Percentiles rank a stretch among this genome's conserved stretches.
These are phyloP conservation scores for Aramus guarauna DNA, from an alignment of 2,113 vertebrate genomes.

Conservation along the genomic window DNA sequence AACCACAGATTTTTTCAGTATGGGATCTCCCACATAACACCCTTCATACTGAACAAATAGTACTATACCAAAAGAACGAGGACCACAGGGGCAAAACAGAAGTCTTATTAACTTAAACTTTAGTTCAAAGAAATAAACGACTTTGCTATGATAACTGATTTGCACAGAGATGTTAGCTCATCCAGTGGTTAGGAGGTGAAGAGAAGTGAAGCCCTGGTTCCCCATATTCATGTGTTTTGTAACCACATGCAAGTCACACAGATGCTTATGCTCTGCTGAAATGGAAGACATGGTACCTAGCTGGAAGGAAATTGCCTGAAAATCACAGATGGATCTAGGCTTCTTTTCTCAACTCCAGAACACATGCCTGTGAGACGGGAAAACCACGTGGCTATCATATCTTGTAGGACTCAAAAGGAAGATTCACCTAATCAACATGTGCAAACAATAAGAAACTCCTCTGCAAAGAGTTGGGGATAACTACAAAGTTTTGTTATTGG, in stretches of 20 bases:
- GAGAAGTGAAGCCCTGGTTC: not conserved
- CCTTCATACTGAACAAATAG: not conserved
- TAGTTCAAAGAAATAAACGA: not conserved
- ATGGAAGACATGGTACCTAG: fast-evolving
- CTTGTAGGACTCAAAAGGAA: not conserved
- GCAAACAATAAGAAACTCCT: not conserved
- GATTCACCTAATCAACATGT: not conserved
- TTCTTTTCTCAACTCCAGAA: not conserved
- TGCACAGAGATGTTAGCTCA: not conserved
- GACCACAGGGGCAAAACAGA: not conserved
- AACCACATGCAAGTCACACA: not conserved
- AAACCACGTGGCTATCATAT: fast-evolving
- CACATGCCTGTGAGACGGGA: not conserved
- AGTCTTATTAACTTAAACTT: not conserved
- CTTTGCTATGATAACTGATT: not conserved
- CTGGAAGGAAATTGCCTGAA: not conserved
- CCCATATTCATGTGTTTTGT: not conserved
- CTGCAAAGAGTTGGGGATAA: not conserved
- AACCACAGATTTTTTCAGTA: not conserved
- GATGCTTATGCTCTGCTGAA: not conserved
- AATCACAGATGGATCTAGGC: not conserved
- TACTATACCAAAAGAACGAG: not conserved
- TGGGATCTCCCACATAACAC: not conserved
- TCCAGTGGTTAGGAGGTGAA: not conserved
- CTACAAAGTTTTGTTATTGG: not conserved